phyloP scores from a whole-genome alignment of 1,140 invertebrate species.

The Trachymyrmex septentrionalis region DNA sequence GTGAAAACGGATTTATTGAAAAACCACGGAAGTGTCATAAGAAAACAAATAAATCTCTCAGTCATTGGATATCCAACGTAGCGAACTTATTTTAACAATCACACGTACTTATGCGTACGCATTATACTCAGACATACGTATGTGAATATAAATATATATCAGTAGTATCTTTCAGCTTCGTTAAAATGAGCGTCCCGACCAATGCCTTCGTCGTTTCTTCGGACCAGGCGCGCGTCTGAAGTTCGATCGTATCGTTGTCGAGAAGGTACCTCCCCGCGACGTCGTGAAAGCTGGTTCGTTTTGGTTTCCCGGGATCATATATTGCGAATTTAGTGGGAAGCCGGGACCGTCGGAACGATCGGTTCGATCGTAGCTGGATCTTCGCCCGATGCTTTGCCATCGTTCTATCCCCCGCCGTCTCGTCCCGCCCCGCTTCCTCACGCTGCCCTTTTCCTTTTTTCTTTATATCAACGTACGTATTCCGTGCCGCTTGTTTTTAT shows the following conservation, averaged over 20 bases:
- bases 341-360: slow-evolving; percentile 77
- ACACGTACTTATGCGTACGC: background rate
- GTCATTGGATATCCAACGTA: background rate
- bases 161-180: slow-evolving; percentile 41
- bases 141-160: background rate
- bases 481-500: slow-evolving; percentile 78
- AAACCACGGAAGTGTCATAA: background rate
- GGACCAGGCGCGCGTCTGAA: slow-evolving; percentile 53
- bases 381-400: slow-evolving; percentile 63
- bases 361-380: slow-evolving; percentile 75
- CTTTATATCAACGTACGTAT: slow-evolving; percentile 68
- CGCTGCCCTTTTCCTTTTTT: slow-evolving; percentile 37
- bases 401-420: slow-evolving; percentile 16
- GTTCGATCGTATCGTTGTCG: slow-evolving; percentile 76
- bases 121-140: too few relatives aligned
- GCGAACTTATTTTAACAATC: slow-evolving; percentile 54
- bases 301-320: slow-evolving; percentile 78
- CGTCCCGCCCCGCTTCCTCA: slow-evolving; percentile 19
- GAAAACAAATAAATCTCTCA: slow-evolving; percentile 32
- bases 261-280: slow-evolving; percentile 69
- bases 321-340: slow-evolving; percentile 79
- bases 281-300: slow-evolving; percentile 77
- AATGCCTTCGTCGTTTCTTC: slow-evolving; percentile 48
- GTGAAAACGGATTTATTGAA: background rate
- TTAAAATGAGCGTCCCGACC: slow-evolving; percentile 62